Conservation (phyloP, 2,888 invertebrate species). For the Cheilosia vernalis region DNA sequence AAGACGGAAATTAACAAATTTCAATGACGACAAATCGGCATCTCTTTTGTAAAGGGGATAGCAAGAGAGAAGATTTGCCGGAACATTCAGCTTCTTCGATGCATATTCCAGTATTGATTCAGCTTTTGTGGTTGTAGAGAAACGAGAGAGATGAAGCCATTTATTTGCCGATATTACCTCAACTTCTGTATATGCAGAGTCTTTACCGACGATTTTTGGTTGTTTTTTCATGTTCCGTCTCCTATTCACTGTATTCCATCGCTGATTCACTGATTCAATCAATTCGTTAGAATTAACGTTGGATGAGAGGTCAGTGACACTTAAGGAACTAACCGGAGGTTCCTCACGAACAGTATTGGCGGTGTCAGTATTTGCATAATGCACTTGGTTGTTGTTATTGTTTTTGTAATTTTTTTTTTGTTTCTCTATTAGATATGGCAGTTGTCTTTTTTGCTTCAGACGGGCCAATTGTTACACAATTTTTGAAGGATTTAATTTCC, state of each 20-base stretch:
- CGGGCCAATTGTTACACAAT: conserved; percentile 1
- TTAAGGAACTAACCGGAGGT: conserved; percentile 8
- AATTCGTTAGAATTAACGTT: conserved; percentile 14
- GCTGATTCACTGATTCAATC: conserved; percentile 21
- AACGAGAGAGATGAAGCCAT: conserved; percentile 39
- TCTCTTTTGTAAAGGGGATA: conserved; percentile 30
- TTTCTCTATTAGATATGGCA: conserved; percentile 13
- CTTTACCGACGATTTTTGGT: conserved; percentile 26
- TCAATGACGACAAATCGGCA: conserved; percentile 29
- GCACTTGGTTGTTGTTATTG: conserved; percentile 4
- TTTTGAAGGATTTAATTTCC: conserved; percentile 27
- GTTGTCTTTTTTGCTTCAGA: conserved; percentile 5
- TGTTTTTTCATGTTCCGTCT: conserved; percentile 7
- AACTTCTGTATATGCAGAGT: conserved; percentile 30
- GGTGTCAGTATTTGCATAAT: neutral
- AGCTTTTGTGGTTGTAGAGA: conserved; percentile 22
- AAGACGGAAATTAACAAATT: conserved; percentile 32
- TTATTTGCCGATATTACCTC: conserved; percentile 41
- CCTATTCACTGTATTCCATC: conserved; percentile 19
- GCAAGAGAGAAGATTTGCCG: conserved; percentile 20
- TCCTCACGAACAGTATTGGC: conserved; percentile 12
- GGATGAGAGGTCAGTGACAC: conserved; percentile 18
- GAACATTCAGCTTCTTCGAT: conserved; percentile 33
- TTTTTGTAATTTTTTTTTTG: conserved; percentile 1
- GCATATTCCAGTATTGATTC: conserved; percentile 22